phyloP scores from a whole-genome alignment of 2,888 invertebrate genomes.

The Euclidia mi region DNA sequence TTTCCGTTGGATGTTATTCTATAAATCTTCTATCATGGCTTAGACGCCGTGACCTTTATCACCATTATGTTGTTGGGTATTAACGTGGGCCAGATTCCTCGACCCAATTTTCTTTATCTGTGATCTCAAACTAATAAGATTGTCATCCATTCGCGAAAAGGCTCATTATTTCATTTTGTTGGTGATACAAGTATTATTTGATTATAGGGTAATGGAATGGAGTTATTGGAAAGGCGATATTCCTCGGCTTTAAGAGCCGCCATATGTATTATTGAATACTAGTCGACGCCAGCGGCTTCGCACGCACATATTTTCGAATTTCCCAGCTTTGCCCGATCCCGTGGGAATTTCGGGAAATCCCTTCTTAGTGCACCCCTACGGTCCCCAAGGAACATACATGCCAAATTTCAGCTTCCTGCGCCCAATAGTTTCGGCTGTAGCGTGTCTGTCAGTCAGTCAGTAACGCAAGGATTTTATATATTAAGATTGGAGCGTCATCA shows the following conservation, averaged over 20 bases:
- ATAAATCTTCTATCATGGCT: slow-evolving; percentile 21
- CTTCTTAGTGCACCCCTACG: too few relatives aligned
- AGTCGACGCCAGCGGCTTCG: too few relatives aligned
- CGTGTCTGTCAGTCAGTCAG: too few relatives aligned
- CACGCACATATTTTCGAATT: too few relatives aligned
- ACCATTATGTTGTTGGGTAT: slow-evolving; percentile 11
- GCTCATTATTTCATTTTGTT: slow-evolving; percentile 20
- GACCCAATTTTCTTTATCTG: slow-evolving; percentile 18
- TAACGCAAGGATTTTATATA: too few relatives aligned
- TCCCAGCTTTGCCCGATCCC: too few relatives aligned
- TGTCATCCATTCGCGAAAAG: slow-evolving; percentile 17
- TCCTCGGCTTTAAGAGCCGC: background rate
- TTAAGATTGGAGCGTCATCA: too few relatives aligned
- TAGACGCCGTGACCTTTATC: slow-evolving; percentile 20
- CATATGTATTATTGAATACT: too few relatives aligned
- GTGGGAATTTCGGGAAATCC: too few relatives aligned
- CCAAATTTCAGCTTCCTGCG: too few relatives aligned
- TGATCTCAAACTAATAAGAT: slow-evolving; percentile 29
- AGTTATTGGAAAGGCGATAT: slow-evolving; percentile 5
- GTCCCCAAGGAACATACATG: too few relatives aligned
- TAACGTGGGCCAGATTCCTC: slow-evolving; percentile 10
- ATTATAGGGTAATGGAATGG: slow-evolving; percentile 14
- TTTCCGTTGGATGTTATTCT: slow-evolving; percentile 10
- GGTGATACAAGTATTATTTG: slow-evolving; percentile 14
- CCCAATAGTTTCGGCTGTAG: too few relatives aligned